phyloP scores from a whole-genome alignment of 2,113 vertebrate species.

The Pica pica region DNA sequence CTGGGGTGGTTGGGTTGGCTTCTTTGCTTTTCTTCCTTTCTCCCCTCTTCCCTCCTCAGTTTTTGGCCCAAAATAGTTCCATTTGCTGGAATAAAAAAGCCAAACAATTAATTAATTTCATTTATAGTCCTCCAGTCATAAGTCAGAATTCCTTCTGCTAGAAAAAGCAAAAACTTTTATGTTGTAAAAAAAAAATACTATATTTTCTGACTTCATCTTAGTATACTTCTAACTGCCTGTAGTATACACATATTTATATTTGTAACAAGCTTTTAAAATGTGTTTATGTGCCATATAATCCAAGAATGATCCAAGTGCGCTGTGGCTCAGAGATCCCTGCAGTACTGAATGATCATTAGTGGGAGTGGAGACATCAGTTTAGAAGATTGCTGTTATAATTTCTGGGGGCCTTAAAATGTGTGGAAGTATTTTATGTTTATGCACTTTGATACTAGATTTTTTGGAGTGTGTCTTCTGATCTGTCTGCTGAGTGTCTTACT shows the following conservation, averaged over 20 bases:
- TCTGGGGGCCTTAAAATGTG: background rate
- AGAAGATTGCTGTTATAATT: background rate
- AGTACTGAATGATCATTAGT: background rate
- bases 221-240: background rate
- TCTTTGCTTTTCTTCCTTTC: background rate
- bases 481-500: background rate
- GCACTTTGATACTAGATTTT: background rate
- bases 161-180: background rate
- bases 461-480: background rate
- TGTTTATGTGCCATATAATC: background rate
- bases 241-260: background rate
- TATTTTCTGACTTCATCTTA: background rate
- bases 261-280: background rate
- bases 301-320: background rate
- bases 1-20: accelerated
- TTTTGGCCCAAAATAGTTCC: background rate
- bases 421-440: background rate
- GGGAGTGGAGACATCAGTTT: background rate
- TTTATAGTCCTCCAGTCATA: background rate
- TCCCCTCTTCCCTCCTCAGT: accelerated
- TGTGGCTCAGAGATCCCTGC: background rate
- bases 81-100: background rate
- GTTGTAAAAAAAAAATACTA: background rate
- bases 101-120: background rate
- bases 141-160: background rate